Evolutionary conservation across 2,113 vertebrate species (phyloP).

Genomic region (Ptilorrhoa leucosticta): DNA sequence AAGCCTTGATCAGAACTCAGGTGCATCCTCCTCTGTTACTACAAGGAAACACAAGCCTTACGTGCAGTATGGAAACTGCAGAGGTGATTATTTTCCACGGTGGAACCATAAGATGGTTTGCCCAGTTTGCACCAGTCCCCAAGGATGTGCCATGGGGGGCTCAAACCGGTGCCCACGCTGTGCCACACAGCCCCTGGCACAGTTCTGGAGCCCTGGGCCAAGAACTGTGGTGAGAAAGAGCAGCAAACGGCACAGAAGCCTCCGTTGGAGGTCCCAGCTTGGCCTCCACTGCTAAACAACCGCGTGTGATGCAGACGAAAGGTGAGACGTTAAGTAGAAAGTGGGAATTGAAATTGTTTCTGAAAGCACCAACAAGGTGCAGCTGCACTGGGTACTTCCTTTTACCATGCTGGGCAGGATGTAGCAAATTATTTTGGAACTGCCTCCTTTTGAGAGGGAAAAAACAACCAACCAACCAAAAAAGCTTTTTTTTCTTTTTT

Average conservation of each 20-base stretch:
- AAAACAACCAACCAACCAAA: background rate
- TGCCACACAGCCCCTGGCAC: background rate
- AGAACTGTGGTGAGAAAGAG: slow-evolving; percentile 18
- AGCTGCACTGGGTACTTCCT: slow-evolving; percentile 69
- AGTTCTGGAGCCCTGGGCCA: background rate
- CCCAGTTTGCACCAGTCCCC: background rate
- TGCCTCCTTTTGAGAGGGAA: slow-evolving; percentile 2
- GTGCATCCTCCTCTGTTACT: slow-evolving; percentile 35
- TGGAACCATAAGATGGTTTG: background rate
- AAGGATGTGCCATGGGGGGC: background rate
- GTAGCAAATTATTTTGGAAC: slow-evolving; percentile 60
- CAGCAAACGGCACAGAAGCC: background rate
- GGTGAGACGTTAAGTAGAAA: slow-evolving; percentile 71
- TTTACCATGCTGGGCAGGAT: slow-evolving; percentile 35
- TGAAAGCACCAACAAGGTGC: slow-evolving; percentile 62
- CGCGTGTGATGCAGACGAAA: slow-evolving; percentile 41
- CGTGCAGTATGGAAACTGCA: background rate
- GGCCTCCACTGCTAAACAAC: slow-evolving; percentile 20
- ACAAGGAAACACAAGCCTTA: background rate
- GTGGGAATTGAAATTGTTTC: slow-evolving; percentile 76
- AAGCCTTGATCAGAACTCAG: slow-evolving; percentile 1
- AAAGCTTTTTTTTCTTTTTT: background rate
- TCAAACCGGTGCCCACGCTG: rapidly evolving
- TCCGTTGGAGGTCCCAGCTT: background rate
- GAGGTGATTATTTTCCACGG: background rate